These are phyloP conservation scores for Forbesichthys agassizii DNA, from an alignment of 2,113 vertebrate species.

Conservation along the genomic window DNA sequence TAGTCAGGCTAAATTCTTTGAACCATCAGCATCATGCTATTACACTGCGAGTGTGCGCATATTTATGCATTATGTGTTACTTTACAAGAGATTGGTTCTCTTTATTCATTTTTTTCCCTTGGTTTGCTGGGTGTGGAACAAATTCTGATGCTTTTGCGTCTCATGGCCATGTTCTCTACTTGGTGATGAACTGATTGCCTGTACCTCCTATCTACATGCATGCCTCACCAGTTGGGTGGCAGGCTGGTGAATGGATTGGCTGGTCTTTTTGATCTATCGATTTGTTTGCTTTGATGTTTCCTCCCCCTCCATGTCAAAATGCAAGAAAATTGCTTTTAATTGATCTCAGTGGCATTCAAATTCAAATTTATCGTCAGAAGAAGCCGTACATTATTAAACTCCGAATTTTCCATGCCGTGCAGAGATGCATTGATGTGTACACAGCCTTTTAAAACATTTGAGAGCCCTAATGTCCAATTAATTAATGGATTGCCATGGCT, in stretches of 20 bases:
- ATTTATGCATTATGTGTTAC: neutral
- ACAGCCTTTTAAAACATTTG: neutral
- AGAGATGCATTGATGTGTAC: neutral
- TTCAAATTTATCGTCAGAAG: neutral
- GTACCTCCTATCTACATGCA: conserved; percentile 30
- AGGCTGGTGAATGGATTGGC: conserved; percentile 18
- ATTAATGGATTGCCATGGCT: conserved; percentile 1
- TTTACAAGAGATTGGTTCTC: neutral
- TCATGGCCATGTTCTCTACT: conserved; percentile 33
- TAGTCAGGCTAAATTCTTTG: neutral
- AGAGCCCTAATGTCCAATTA: neutral
- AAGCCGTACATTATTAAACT: neutral
- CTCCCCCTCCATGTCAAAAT: neutral
- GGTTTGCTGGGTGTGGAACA: conserved; percentile 12
- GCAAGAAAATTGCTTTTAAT: no score
- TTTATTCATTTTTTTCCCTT: neutral
- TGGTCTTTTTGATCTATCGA: neutral
- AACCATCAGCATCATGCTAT: neutral
- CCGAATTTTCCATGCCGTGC: neutral
- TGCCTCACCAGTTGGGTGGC: conserved; percentile 28
- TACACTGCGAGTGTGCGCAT: neutral
- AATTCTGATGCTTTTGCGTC: conserved; percentile 14
- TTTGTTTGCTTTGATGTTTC: neutral
- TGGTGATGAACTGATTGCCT: conserved; percentile 30
- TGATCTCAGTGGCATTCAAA: neutral